Evolutionary conservation across 2,113 vertebrate species (phyloP).

Genomic region (Anhinga anhinga): DNA sequence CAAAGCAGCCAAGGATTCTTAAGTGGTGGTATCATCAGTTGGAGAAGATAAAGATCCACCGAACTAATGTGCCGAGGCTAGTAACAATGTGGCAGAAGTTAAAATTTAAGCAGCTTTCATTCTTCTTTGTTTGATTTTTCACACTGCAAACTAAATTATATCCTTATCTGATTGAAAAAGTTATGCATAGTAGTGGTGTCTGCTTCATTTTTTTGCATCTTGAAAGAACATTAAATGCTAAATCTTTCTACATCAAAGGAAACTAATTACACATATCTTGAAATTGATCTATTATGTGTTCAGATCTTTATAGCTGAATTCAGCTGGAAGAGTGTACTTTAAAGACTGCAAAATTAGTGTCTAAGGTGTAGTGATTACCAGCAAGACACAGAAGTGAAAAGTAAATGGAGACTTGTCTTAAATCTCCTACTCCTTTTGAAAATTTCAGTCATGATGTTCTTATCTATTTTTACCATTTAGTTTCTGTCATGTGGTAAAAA

Average conservation of each 20-base stretch:
- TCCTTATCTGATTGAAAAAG: slow-evolving; percentile 24
- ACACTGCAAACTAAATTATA: slow-evolving; percentile 17
- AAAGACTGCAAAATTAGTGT: background rate
- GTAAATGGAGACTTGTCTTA: background rate
- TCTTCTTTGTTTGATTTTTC: slow-evolving; percentile 63
- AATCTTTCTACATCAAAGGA: slow-evolving; percentile 14
- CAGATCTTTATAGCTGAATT: background rate
- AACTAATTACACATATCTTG: slow-evolving; percentile 3
- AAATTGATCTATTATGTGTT: slow-evolving; percentile 12
- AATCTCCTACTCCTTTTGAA: background rate
- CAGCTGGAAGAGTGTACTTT: background rate
- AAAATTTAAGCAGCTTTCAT: slow-evolving; percentile 51
- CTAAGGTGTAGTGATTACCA: background rate
- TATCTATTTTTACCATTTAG: background rate
- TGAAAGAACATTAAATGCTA: background rate
- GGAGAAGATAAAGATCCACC: slow-evolving; percentile 51
- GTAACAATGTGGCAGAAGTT: slow-evolving; percentile 48
- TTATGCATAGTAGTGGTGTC: background rate
- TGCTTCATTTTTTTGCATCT: slow-evolving; percentile 7
- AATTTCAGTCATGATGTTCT: background rate
- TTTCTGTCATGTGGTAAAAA: background rate
- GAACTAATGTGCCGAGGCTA: slow-evolving; percentile 35
- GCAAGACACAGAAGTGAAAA: background rate
- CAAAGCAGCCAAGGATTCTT: slow-evolving; percentile 39
- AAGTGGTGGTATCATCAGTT: slow-evolving; percentile 55